These are phyloP conservation scores for Synanthedon tipuliformis DNA, from an alignment of 2,888 invertebrate genomes.

Conservation along the genomic window DNA sequence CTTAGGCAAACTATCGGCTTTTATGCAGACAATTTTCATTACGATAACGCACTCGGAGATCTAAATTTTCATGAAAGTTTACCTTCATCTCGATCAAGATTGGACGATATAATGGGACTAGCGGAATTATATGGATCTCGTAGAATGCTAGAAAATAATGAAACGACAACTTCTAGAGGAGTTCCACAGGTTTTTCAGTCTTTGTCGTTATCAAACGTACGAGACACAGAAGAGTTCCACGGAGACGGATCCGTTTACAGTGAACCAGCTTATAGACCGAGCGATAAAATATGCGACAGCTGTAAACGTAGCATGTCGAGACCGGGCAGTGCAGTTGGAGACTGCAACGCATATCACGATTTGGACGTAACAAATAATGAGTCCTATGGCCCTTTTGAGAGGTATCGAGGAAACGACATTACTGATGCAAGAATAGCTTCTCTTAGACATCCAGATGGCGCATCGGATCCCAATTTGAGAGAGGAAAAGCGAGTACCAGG, in stretches of 20 bases:
- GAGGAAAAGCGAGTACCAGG: constrained; percentile 76
- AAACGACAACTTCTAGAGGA: constrained; percentile 65
- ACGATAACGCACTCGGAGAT: constrained; percentile 36
- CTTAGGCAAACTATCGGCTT: constrained; percentile 68
- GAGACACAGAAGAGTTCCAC: constrained; percentile 75
- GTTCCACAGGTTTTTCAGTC: constrained; percentile 76
- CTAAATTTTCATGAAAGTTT: constrained; percentile 61
- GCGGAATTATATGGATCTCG: constrained; percentile 86
- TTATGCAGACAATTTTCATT: constrained; percentile 63
- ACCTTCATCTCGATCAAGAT: constrained; percentile 67
- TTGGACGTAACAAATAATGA: constrained; percentile 65
- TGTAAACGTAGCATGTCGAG: constrained; percentile 78
- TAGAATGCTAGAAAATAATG: constrained; percentile 76
- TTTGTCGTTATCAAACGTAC: constrained; percentile 76
- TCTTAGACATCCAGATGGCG: constrained; percentile 89
- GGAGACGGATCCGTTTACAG: constrained; percentile 87
- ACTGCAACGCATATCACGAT: constrained; percentile 72
- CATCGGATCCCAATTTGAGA: constrained; percentile 90
- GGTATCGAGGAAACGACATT: constrained; percentile 69
- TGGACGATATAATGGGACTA: constrained; percentile 84
- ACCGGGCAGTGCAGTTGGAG: constrained; percentile 75
- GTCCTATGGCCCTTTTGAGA: constrained; percentile 72
- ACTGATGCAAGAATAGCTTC: constrained; percentile 74
- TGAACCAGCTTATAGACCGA: constrained; percentile 82
- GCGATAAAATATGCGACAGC: constrained; percentile 81